Evolutionary conservation across 2,113 vertebrate genomes (phyloP), one percentile per base, ranked within the genome.

Genomic region (Corythaeola cristata): DNA sequence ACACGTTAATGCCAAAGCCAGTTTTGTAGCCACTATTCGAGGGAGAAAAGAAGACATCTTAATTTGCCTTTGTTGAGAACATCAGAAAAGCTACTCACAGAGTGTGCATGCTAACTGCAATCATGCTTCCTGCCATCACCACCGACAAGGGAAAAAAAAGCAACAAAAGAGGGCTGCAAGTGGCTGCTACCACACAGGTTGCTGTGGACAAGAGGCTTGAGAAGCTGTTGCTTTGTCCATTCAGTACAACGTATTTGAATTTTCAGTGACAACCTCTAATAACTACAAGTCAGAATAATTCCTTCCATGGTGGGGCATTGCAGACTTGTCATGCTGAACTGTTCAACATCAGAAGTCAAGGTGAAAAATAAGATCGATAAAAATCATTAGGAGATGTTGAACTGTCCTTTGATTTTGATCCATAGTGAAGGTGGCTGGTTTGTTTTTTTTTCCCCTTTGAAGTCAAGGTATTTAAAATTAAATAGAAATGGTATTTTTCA

Each of bases 21-120:
- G 22, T 94, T 96, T 66, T 68, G 27, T 73, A 64, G 78, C 35
- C 35, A 15, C 58, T 83, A 2, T 90, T 91, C 1, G 3, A 76
- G 58, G n/a, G 41, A 72, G 52, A 74, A 66, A 27, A 71, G 35
- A 88, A 82, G 84, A 79, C 39, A 47, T 91, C 30, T 89, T 92
- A 96, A 93, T 95, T 89, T 79, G 37, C 63, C 62, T 94, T 89
- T 91, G 49, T 45, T 89, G 74, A 89, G 74, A 66, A 64, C 77
- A 56, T 91, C 59, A 73, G 63, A 58, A 94, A 81, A 81, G 76
- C 53, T 87, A 30, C 74, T 89, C 84, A 60, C 60, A 79, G 78
- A 85, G 13, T 15, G 47, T 88, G 71, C 39, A 49, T 85, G 92
- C 45, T 76, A 90, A 80, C 74, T 83, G 63, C 67, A 94, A 11